phyloP scores from a whole-genome alignment of 2,888 invertebrate genomes.

The Acrobasis consociella region DNA sequence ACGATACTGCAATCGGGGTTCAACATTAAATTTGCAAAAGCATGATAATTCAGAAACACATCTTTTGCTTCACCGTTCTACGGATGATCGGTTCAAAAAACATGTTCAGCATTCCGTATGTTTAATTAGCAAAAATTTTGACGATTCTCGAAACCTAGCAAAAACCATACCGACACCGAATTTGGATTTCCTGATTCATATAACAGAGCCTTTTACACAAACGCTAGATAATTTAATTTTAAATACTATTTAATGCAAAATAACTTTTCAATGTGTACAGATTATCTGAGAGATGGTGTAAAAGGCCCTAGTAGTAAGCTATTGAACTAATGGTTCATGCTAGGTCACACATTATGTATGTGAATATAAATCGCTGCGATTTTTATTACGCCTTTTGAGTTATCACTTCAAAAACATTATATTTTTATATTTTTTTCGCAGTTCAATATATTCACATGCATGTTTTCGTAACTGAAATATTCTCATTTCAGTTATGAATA shows the following conservation, averaged over 20 bases:
- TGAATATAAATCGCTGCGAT: conserved; percentile 1
- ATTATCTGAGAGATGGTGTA: not conserved
- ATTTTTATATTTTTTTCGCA: not conserved
- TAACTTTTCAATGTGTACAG: not conserved
- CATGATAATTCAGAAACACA: conserved; percentile 27
- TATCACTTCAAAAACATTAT: too few relatives aligned
- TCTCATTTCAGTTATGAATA: not conserved
- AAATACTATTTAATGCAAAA: too few relatives aligned
- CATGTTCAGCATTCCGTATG: conserved; percentile 27
- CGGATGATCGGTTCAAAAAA: conserved; percentile 25
- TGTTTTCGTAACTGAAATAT: conserved; percentile 7
- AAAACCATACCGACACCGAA: conserved; percentile 37
- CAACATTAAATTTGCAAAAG: conserved; percentile 23
- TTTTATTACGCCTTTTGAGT: not conserved
- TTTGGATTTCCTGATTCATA: conserved; percentile 21
- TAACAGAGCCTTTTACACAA: conserved; percentile 6
- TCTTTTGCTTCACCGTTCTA: conserved; percentile 17
- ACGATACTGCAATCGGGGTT: conserved; percentile 28
- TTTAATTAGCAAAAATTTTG: conserved; percentile 14
- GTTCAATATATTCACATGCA: conserved; percentile 14
- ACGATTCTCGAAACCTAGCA: conserved; percentile 23
- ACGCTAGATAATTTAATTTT: not conserved
- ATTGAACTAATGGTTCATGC: conserved; percentile 30
- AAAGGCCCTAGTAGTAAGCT: conserved; percentile 11
- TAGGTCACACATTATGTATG: conserved; percentile 20